These are phyloP conservation scores for Podabrus alpinus DNA, from an alignment of 2,888 invertebrate genomes.

Conservation along the genomic window DNA sequence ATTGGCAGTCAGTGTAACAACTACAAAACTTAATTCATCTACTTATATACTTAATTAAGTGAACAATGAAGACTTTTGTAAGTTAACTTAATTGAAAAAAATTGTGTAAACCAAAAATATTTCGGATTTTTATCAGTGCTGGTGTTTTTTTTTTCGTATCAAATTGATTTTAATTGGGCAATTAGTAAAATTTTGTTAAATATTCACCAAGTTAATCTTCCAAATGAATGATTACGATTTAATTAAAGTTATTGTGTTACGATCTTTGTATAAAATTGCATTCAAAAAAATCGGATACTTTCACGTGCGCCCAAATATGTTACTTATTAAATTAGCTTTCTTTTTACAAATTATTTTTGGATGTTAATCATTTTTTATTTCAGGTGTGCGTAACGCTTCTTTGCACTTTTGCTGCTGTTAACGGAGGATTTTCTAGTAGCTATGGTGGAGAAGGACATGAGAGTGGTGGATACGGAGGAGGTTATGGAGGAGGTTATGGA, in stretches of 20 bases:
- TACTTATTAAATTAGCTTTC: neutral
- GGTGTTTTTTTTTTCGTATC: no score
- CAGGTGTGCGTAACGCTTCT: slow-evolving; percentile 48
- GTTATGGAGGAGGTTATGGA: slow-evolving; percentile 20
- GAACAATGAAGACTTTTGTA: slow-evolving; percentile 53
- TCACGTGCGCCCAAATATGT: slow-evolving; percentile 6
- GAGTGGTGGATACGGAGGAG: slow-evolving; percentile 34
- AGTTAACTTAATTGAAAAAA: slow-evolving; percentile 37
- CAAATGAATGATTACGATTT: neutral
- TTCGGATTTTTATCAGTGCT: neutral
- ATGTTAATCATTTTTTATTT: slow-evolving; percentile 25
- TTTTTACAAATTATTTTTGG: neutral
- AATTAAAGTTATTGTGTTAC: neutral
- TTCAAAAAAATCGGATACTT: slow-evolving; percentile 3
- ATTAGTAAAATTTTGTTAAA: neutral
- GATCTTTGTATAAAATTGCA: neutral
- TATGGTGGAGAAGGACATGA: slow-evolving; percentile 34
- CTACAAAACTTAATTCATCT: slow-evolving; percentile 34
- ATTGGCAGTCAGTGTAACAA: slow-evolving; percentile 43
- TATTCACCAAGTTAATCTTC: neutral
- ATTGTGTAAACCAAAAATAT: neutral
- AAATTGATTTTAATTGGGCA: neutral
- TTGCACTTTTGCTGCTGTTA: slow-evolving; percentile 46
- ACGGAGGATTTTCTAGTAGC: slow-evolving; percentile 47
- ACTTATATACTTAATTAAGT: slow-evolving; percentile 39